Conservation (phyloP, 2,797 vertebrate species). For the Spatula versicolor region DNA sequence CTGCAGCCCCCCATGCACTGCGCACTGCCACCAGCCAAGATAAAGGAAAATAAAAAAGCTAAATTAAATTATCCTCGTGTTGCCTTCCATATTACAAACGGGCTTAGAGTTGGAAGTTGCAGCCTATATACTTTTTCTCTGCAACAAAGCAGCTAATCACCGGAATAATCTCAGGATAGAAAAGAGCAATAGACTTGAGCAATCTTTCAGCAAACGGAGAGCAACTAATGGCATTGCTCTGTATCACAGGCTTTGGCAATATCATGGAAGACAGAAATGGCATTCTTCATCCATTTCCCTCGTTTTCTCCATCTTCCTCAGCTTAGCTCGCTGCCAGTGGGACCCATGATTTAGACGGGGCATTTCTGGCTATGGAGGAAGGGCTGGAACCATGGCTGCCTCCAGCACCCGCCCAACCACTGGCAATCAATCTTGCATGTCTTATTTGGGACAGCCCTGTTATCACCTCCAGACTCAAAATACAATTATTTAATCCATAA, state of each 20-base stretch:
- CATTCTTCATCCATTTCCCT: background rate
- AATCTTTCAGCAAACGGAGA: background rate
- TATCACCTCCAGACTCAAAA: background rate
- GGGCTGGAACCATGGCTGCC: background rate
- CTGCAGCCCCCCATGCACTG: background rate
- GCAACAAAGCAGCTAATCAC: background rate
- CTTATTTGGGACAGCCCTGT: background rate
- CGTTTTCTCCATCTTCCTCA: background rate
- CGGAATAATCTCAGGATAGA: background rate
- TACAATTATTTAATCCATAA: background rate
- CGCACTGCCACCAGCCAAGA: accelerated
- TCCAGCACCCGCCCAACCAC: accelerated
- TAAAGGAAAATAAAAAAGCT: background rate
- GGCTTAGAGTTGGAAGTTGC: background rate
- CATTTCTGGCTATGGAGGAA: background rate
- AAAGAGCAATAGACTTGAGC: background rate
- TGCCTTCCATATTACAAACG: background rate
- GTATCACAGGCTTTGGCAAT: background rate
- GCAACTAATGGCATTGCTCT: background rate
- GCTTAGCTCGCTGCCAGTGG: background rate
- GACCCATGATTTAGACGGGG: background rate
- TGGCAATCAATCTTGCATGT: background rate
- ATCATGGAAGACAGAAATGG: background rate
- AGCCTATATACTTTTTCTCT: background rate
- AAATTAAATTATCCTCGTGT: background rate